Conservation (phyloP, 2,888 invertebrate genomes). For the Brachynemurus nebulosus region DNA sequence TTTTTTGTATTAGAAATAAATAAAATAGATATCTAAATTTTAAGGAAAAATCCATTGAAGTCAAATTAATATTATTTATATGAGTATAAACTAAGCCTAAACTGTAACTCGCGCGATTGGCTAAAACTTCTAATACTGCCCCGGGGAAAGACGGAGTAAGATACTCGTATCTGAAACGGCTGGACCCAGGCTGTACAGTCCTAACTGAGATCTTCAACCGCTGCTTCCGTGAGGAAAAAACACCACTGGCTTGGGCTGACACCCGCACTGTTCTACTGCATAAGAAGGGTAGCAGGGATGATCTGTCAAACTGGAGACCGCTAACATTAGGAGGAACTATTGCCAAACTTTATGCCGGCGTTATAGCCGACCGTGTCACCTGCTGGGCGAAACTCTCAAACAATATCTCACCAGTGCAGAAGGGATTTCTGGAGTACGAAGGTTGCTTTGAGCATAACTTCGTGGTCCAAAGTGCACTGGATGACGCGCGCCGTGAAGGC, state of each 20-base stretch:
- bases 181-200: neutral
- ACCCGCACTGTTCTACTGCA: conserved; percentile 7
- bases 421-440: conserved; percentile 26
- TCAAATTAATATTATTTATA: no score
- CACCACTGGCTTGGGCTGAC: conserved; percentile 5
- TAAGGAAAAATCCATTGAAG: no score
- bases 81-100: no score
- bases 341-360: conserved; percentile 19
- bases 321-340: conserved; percentile 21
- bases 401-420: conserved; percentile 21
- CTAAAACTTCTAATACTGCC: neutral
- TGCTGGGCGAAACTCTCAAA: conserved; percentile 14
- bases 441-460: conserved; percentile 27
- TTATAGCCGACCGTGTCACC: conserved; percentile 17
- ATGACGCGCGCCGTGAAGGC: conserved; percentile 16
- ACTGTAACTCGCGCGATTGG: no score
- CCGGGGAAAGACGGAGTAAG: neutral
- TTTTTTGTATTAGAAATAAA: no score
- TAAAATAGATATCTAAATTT: no score
- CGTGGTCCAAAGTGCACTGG: conserved; percentile 22
- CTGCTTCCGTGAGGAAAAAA: conserved; percentile 3
- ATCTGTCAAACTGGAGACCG: conserved; percentile 23
- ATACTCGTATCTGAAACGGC: neutral
- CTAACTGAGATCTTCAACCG: conserved; percentile 2
- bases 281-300: conserved; percentile 15